These are phyloP conservation scores for Cancer borealis DNA, from an alignment of 2,888 invertebrate genomes.

Conservation along the genomic window DNA sequence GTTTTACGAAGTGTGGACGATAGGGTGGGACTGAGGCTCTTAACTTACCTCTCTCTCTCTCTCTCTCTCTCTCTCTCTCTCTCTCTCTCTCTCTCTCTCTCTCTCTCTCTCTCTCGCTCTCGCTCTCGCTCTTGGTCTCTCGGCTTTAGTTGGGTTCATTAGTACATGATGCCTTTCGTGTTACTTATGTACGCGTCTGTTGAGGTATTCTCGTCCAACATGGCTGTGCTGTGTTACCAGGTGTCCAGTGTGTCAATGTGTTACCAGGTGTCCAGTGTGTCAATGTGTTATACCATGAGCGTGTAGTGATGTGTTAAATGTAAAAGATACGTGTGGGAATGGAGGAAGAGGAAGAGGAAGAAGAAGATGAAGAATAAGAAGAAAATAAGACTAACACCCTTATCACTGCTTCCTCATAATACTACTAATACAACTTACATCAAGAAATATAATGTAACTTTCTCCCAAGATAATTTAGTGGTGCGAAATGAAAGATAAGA, in stretches of 20 bases:
- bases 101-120: constrained; percentile 2
- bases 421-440: not conserved
- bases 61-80: constrained; percentile 20
- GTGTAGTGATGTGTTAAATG: too few relatives aligned
- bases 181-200: too few relatives aligned
- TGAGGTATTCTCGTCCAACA: too few relatives aligned
- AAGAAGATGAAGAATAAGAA: not conserved
- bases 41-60: not conserved
- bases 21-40: not conserved
- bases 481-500: not conserved
- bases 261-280: too few relatives aligned
- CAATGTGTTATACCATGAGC: too few relatives aligned
- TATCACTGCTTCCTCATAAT: not conserved
- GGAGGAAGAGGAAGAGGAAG: not conserved
- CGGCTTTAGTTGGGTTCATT: too few relatives aligned
- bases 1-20: not conserved
- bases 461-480: not conserved
- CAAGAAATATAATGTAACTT: not conserved
- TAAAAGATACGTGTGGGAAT: too few relatives aligned
- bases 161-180: too few relatives aligned
- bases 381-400: not conserved
- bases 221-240: too few relatives aligned
- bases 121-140: not conserved
- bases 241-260: too few relatives aligned
- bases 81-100: constrained; percentile 20